Evolutionary conservation across 37 sponge, comb jelly and placozoan genomes (phyloP).

Genomic region (Trichoplax adhaerens): DNA sequence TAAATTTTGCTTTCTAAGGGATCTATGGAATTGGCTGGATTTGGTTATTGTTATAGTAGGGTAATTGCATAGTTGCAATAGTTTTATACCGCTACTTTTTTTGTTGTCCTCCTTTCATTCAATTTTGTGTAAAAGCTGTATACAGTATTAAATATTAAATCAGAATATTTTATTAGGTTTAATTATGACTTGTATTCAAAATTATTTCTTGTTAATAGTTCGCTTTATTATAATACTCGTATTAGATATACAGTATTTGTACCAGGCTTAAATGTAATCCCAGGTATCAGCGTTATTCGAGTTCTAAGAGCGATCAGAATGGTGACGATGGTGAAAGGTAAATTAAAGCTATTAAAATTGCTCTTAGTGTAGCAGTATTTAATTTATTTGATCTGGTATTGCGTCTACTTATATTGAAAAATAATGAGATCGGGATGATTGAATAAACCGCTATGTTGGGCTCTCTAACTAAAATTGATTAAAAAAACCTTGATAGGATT

Average conservation of each 20-base stretch:
- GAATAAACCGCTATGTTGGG: no score
- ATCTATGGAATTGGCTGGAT: constrained; percentile 28
- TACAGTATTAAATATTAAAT: neutral
- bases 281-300: constrained; percentile 18
- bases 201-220: no score
- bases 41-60: constrained; percentile 20
- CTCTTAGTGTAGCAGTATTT: neutral
- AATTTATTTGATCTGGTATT: neutral
- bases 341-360: no score
- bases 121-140: neutral
- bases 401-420: neutral
- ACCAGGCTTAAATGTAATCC: constrained; percentile 7
- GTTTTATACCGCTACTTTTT: neutral
- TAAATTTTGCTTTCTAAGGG: constrained; percentile 19
- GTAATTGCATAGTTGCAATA: constrained; percentile 11
- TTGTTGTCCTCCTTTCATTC: neutral
- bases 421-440: no score
- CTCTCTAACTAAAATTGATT: no score
- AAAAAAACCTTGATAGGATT: constrained; percentile 4
- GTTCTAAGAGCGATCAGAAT: constrained; percentile 18
- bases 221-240: no score
- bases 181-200: no score
- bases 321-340: constrained; percentile 17
- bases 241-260: constrained; percentile 15
- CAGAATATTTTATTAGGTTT: no score